Conservation (phyloP, 2,113 vertebrate genomes). For the Acrocephalus kingi region DNA sequence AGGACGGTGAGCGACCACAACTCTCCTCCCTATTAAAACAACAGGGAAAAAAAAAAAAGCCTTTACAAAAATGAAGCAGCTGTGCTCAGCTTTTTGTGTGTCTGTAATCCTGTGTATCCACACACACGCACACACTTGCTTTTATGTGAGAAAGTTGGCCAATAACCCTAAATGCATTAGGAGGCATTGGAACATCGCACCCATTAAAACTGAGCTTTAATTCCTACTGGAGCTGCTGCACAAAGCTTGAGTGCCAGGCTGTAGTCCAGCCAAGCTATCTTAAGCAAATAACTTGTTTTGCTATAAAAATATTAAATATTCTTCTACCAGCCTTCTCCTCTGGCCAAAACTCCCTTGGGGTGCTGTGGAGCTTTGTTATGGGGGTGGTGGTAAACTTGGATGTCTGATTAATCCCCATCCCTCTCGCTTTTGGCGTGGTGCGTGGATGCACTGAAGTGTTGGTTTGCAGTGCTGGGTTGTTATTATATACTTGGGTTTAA, state of each 20-base stretch:
- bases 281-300: constrained; percentile 80
- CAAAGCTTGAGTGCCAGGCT: constrained; percentile 69
- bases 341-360: constrained; percentile 58
- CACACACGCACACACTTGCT: constrained; percentile 43
- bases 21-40: constrained; percentile 58
- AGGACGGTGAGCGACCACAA: constrained; percentile 84
- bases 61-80: constrained; percentile 77
- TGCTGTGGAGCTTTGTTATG: constrained; percentile 13
- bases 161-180: constrained; percentile 73
- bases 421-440: not conserved
- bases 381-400: constrained; percentile 35
- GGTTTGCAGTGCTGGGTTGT: not conserved
- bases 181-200: constrained; percentile 74
- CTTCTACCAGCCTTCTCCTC: constrained; percentile 52
- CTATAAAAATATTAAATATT: constrained; percentile 77
- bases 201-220: constrained; percentile 77
- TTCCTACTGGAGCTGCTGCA: constrained; percentile 74
- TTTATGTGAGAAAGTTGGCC: constrained; percentile 79
- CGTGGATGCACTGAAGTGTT: not conserved
- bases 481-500: not conserved
- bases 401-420: not conserved
- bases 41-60: not conserved
- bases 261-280: constrained; percentile 73
- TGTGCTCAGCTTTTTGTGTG: constrained; percentile 71
- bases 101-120: constrained; percentile 53